Evolutionary conservation across 2,888 invertebrate species (phyloP), one percentile per base, ranked within the genome.

Genomic region (Chaetogeoica ovagalla): DNA sequence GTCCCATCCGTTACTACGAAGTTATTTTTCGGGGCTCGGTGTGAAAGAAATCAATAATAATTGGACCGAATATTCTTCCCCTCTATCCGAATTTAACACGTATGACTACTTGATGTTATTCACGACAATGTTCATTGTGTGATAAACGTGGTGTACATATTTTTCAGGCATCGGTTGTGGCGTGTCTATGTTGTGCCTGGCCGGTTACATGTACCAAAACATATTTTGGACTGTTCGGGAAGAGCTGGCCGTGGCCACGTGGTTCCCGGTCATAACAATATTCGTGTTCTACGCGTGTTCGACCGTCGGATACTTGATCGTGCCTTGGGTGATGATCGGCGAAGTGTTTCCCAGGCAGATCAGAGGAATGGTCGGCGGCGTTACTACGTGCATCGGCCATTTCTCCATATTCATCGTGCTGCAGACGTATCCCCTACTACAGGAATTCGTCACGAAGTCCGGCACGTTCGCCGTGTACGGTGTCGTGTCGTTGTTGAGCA

Each of bases 251-350:
- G 85, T 85, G 23, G 85, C 87, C 84, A 88, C 90, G 0, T 91
- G 91, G 91, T 86, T 91, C 43, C 91, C 91, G 0, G 88, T 91
- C 0, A 86, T 88, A 62, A 88, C 89, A 83, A 90, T 91, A 82
- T 90, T 89, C 84, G 83, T 89, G 13, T 91, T 91, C 85, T 90
- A 88, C 9, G 87, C 90, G 57, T 87, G 89, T 15, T 91, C 91
- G 82, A 91, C 91, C 0, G 85, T 91, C 15, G 91, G 91, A 15
- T 91, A 90, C 84, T 86, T 91, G 71, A 91, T 91, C 62, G 89
- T 91, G 23, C 91, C 91, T 0, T 91, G 91, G 91, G 89, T 91
- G 15, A 91, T 91, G 91, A 91, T 91, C 81, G 91, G 91, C n/a
- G 91, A 91, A 85, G 90, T 91, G 43, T 91, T 91, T 86, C 91